Evolutionary conservation across 2,888 invertebrate genomes (phyloP).

Genomic region (Drosophila diplacantha): DNA sequence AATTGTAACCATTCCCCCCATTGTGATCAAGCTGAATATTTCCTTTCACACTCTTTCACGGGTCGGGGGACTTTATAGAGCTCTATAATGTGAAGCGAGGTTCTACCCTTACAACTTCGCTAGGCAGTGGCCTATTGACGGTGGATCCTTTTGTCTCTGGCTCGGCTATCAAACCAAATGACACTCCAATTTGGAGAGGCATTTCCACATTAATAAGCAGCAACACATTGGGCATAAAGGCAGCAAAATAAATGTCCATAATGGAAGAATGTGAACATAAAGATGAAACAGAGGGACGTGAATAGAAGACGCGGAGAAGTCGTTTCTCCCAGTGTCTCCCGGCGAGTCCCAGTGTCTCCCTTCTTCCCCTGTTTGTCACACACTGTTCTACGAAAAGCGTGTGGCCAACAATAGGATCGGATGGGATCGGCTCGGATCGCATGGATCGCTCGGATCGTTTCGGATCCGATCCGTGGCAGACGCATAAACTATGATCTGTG

Average conservation of each 20-base stretch:
- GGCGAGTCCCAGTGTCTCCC: slow-evolving; percentile 23
- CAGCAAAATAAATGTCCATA: slow-evolving; percentile 59
- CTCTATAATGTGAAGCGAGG: slow-evolving; percentile 12
- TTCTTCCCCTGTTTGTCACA: slow-evolving; percentile 63
- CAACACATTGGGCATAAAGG: slow-evolving; percentile 53
- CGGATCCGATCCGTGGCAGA: slow-evolving; percentile 43
- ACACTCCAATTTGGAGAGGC: slow-evolving; percentile 72
- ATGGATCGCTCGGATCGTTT: slow-evolving; percentile 24
- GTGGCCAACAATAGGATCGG: slow-evolving; percentile 60
- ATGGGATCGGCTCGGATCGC: slow-evolving; percentile 17
- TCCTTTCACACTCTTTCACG: slow-evolving; percentile 36
- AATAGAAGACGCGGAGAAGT: slow-evolving; percentile 50
- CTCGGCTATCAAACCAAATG: slow-evolving; percentile 53
- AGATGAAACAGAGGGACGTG: slow-evolving; percentile 22
- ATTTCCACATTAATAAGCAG: slow-evolving; percentile 72
- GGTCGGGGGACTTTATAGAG: slow-evolving; percentile 18
- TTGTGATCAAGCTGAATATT: slow-evolving; percentile 32
- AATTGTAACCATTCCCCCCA: slow-evolving; percentile 34
- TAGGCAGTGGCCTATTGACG: slow-evolving; percentile 18
- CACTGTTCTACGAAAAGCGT: slow-evolving; percentile 68
- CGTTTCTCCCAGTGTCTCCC: slow-evolving; percentile 45
- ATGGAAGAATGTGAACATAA: slow-evolving; percentile 36
- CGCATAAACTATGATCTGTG: slow-evolving; percentile 60
- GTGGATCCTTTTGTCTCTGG: slow-evolving; percentile 29
- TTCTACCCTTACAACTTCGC: slow-evolving; percentile 34